Evolutionary conservation across 2,888 invertebrate genomes (phyloP).

Genomic region (Perithous albicinctus): DNA sequence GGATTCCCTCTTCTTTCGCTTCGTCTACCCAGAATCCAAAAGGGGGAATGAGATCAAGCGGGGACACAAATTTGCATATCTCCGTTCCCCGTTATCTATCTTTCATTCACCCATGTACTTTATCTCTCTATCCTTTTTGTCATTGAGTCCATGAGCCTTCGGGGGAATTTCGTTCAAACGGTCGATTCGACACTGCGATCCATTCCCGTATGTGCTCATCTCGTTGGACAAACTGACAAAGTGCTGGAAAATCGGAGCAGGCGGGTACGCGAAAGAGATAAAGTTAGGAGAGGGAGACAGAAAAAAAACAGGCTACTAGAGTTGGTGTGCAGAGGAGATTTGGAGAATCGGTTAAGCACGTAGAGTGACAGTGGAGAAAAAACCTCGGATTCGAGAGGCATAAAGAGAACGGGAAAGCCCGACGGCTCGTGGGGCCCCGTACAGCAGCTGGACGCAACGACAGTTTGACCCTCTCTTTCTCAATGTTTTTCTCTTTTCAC

Average conservation of each 20-base stretch:
- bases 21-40: constrained; percentile 32
- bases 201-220: constrained; percentile 36
- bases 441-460: background rate
- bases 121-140: constrained; percentile 11
- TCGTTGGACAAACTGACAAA: constrained; percentile 18
- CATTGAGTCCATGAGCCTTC: constrained; percentile 3
- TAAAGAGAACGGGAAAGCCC: constrained; percentile 9
- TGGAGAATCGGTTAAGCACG: constrained; percentile 8
- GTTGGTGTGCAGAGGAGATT: background rate
- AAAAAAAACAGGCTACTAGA: background rate
- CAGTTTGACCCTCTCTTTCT: background rate
- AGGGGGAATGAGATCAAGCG: constrained; percentile 28
- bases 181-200: constrained; percentile 31
- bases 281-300: background rate
- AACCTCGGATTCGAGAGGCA: constrained; percentile 6
- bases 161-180: constrained; percentile 11
- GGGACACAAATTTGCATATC: constrained; percentile 39
- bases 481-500: background rate
- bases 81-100: constrained; percentile 21
- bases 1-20: constrained; percentile 32
- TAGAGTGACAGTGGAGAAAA: constrained; percentile 3
- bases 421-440: background rate
- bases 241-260: constrained; percentile 8
- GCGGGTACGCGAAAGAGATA: background rate
- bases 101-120: background rate